Evolutionary conservation across 2,888 invertebrate genomes (phyloP).

Genomic region (Tricholauxania praeusta): DNA sequence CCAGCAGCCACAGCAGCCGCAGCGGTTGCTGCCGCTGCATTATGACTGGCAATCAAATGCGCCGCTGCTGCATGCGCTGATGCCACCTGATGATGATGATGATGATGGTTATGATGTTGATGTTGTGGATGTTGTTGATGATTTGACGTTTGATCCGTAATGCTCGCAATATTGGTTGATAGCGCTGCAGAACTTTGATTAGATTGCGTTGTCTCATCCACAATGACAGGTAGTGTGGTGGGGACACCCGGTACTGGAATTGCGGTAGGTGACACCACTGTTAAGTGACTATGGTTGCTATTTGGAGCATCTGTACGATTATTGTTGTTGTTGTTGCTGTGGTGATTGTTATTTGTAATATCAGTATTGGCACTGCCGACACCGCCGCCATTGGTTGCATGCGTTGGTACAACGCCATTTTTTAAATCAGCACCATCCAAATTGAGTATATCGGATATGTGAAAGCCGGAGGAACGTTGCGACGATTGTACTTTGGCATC

Average conservation of each 20-base stretch:
- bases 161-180: neutral
- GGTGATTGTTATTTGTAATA: slow-evolving; percentile 44
- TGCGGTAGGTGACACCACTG: slow-evolving; percentile 8
- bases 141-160: neutral
- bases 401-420: slow-evolving; percentile 54
- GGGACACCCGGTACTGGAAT: neutral
- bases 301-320: slow-evolving; percentile 7
- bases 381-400: slow-evolving; percentile 43
- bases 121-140: slow-evolving; percentile 37
- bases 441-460: slow-evolving; percentile 93
- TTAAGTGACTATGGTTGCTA: slow-evolving; percentile 15
- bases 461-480: slow-evolving; percentile 85
- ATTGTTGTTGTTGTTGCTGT: slow-evolving; percentile 23
- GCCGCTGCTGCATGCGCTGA: slow-evolving; percentile 60
- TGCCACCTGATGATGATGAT: slow-evolving; percentile 47
- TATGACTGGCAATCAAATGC: slow-evolving; percentile 63
- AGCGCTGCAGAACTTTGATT: neutral
- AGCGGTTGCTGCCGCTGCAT: slow-evolving; percentile 60
- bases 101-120: slow-evolving; percentile 15
- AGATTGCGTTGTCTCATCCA: neutral
- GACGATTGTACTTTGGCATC: slow-evolving; percentile 73
- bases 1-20: slow-evolving; percentile 60
- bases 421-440: slow-evolving; percentile 76
- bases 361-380: slow-evolving; percentile 42
- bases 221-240: neutral